A percentile compares a stretch with the other conserved stretches of the same genome.
phyloP scores from a whole-genome alignment of 1,140 invertebrate genomes.

The Cheumatopsyche charites region DNA sequence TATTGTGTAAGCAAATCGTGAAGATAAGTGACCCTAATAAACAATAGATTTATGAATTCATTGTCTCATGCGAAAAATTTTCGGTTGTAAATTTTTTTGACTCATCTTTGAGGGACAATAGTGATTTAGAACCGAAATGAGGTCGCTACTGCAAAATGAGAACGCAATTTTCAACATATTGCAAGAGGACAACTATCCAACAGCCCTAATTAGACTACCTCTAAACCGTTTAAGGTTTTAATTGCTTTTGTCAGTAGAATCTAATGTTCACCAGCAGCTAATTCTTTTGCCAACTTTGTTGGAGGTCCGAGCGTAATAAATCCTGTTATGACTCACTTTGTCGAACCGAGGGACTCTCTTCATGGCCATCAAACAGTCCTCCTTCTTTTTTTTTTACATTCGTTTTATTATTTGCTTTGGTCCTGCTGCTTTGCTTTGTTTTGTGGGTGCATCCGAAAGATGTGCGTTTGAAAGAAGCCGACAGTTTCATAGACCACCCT shows the following conservation, averaged over 20 bases:
- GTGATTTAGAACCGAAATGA: too few species aligned
- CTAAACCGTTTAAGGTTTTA: conserved; percentile 2
- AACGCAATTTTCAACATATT: background rate
- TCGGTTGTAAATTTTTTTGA: too few species aligned
- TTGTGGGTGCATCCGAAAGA: conserved; percentile 2
- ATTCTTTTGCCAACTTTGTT: conserved; percentile 23
- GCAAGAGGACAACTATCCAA: too few species aligned
- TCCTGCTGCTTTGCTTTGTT: background rate
- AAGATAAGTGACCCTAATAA: background rate
- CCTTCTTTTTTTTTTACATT: too few species aligned
- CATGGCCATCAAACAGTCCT: background rate
- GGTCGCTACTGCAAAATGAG: too few species aligned
- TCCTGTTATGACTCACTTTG: conserved; percentile 29
- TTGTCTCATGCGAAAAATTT: too few species aligned
- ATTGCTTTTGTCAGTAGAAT: conserved; percentile 23
- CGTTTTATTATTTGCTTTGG: background rate
- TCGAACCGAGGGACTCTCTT: background rate
- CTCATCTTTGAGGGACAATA: too few species aligned
- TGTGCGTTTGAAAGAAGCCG: background rate
- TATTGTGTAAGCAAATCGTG: background rate
- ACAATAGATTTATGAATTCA: background rate
- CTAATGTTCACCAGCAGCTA: conserved; percentile 4
- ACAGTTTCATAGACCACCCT: conserved; percentile 1
- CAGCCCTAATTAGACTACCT: background rate
- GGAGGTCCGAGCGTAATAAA: conserved; percentile 28